A percentile compares a stretch with the other conserved stretches of the same genome.
Evolutionary conservation across 1,140 invertebrate species (phyloP).

Genomic region (Dinothrombium tinctorium): DNA sequence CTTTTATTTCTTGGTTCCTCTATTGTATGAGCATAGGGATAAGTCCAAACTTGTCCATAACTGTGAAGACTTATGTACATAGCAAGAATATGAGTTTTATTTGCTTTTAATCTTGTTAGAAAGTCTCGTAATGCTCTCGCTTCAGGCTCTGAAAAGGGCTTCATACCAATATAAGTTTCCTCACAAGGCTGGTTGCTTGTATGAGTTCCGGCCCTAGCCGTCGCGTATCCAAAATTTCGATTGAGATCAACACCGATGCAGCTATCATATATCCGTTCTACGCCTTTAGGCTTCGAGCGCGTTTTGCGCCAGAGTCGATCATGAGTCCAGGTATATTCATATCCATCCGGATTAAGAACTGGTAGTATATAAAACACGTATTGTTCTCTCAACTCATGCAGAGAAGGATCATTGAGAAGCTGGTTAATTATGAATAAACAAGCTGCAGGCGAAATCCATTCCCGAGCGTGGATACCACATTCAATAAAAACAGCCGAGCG

Average conservation of each 20-base stretch:
- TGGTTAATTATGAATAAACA: constrained; percentile 36
- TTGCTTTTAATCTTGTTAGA: no score
- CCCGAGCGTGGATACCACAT: constrained; percentile 51
- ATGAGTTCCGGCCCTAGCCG: constrained; percentile 15
- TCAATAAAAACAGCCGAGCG: no score
- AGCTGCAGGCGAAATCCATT: constrained; percentile 46
- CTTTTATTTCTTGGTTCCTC: no score
- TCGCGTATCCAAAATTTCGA: constrained; percentile 28
- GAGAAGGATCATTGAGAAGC: constrained; percentile 28
- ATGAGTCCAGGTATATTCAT: constrained; percentile 27
- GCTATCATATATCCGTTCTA: neutral
- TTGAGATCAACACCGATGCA: constrained; percentile 10
- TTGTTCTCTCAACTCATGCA: no score
- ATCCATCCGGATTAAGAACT: constrained; percentile 48
- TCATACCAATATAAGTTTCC: constrained; percentile 15
- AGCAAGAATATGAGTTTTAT: no score
- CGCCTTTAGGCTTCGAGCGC: constrained; percentile 1
- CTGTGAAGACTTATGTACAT: neutral
- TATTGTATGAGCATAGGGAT: no score
- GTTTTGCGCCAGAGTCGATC: constrained; percentile 18
- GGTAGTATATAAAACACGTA: no score
- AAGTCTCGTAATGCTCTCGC: constrained; percentile 5
- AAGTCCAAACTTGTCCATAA: neutral
- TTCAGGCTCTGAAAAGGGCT: constrained; percentile 20
- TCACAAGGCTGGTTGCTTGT: constrained; percentile 13